A percentile compares a stretch with the other conserved stretches of the same genome.
These are phyloP conservation scores for Pollenia amentaria DNA, from an alignment of 2,888 invertebrate genomes.

Conservation along the genomic window DNA sequence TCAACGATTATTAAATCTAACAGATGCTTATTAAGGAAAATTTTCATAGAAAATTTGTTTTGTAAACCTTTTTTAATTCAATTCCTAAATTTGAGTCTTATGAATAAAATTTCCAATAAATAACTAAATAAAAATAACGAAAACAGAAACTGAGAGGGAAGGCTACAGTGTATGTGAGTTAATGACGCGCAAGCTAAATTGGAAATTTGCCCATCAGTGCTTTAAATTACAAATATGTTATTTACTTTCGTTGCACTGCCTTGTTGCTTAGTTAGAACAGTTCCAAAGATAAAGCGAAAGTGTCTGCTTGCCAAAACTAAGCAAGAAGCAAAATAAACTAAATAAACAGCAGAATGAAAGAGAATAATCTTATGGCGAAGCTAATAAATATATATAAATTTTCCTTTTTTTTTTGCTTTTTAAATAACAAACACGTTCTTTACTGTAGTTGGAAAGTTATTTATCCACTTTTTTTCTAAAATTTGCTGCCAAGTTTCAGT, in stretches of 20 bases:
- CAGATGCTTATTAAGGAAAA: no score
- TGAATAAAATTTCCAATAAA: no score
- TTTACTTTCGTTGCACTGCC: not conserved
- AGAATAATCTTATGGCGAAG: not conserved
- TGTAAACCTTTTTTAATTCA: no score
- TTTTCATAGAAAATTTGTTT: no score
- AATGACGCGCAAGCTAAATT: not conserved
- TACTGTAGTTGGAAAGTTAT: slow-evolving; percentile 49
- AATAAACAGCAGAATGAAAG: not conserved
- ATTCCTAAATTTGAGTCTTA: no score
- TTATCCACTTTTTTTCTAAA: slow-evolving; percentile 36
- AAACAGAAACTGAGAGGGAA: no score
- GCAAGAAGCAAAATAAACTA: not conserved
- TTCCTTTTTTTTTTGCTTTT: not conserved
- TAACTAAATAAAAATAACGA: no score
- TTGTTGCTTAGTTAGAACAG: not conserved
- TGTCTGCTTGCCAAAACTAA: slow-evolving; percentile 34
- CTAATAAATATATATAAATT: not conserved
- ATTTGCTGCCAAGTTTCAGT: slow-evolving; percentile 50
- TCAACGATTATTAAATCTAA: no score
- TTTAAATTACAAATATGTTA: not conserved
- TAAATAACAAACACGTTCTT: slow-evolving; percentile 9
- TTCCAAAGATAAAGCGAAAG: slow-evolving; percentile 14
- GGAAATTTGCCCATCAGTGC: not conserved
- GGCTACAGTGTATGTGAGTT: no score